Evolutionary conservation across 1,140 invertebrate genomes (phyloP), one percentile per base, ranked within the genome.

Genomic region (Condylostylus longicornis): DNA sequence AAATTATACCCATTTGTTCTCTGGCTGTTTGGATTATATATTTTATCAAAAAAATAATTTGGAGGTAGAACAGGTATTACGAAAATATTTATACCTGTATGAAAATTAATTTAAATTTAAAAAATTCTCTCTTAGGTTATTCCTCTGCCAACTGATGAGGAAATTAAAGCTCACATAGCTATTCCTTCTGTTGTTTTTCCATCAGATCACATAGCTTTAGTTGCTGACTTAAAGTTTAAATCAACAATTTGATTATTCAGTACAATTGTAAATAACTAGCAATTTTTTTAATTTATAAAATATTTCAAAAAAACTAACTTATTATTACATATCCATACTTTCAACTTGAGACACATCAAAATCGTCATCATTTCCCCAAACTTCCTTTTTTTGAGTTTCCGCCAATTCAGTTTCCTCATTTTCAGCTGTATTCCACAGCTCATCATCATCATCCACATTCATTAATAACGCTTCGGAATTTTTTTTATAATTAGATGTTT

Each of bases 1-100:
- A 5, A 94, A 94, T 58, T 94, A 74, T 46, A 88, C 85, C 0
- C 64, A 61, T 2, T 71, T 71, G 1, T 95, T 94, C 65, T 70
- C 75, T 29, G 88, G 76, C 31, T 91, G 86, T 54, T 63, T 97
- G 12, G 91, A 97, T 64, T 95, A 94, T 48, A 93, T 96, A 51
- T 91, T 79, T 63, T 85, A 83, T 55, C 73, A 85, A 48, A 70
- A 61, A 19, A 62, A 75, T 37, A 55, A 66, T 31, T 59, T 90
- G 2, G 49, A 67, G 39, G 71, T 89, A 0, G 56, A 62, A 18
- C 71, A 77, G 59, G 70, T 71, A 46, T 50, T 44, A 45, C 32
- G 5, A n/a, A 22, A 27, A 6, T 20, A 35, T 38, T 33, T 31
- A 36, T 39, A 29, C 40, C 18, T 22, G 13, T 19, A 40, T 21